Evolutionary conservation across 2,113 vertebrate species (phyloP), one percentile per base, ranked within the genome.

Genomic region (Ciconia maguari): DNA sequence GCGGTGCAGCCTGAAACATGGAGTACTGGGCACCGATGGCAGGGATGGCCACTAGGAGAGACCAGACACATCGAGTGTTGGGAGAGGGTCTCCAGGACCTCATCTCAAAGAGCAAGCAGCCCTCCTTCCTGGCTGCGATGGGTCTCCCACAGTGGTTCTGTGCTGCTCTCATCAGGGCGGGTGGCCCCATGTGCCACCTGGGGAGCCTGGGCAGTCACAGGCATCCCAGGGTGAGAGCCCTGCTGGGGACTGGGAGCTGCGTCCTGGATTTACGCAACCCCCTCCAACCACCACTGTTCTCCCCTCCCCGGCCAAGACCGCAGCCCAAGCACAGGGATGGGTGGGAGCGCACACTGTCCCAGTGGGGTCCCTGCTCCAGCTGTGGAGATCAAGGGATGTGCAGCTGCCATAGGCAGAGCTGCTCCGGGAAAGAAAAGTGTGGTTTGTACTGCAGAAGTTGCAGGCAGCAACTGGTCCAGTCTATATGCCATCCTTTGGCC

Each of bases 1-100:
- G 94, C 0, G 99, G 98, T 10, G 98, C 97, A 0, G 99, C 95
- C 88, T 99, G 99, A 93, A 99, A 99, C 97, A 99, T 96, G 93
- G 99, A 99, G 97, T 99, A 99, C 96, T 99, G 99, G 41, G 98
- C 98, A 71, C 99, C 97, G 3, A 99, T 98, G 69, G 98, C 97
- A 60, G 98, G 99, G 93, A 99, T 98, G 83, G 98, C 98, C 98
- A 99, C 99, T 99, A 97, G 64, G 94, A 97, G 66, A 97, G 82
- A 97, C 72, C 22, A 97, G 68, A 97, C 38, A 38, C 16, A 42
- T 26, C 34, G 71, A 65, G n/a, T 0, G 1, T 24, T 20, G 4
- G 9, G 13, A 68, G 24, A 38, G 21, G n/a, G 3, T 20, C 58
- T 62, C 25, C 48, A 87, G 52, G 51, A 38, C 27, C 25, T 90